Conservation (phyloP, 2,113 vertebrate species). For the Myotis lucifugus region DNA sequence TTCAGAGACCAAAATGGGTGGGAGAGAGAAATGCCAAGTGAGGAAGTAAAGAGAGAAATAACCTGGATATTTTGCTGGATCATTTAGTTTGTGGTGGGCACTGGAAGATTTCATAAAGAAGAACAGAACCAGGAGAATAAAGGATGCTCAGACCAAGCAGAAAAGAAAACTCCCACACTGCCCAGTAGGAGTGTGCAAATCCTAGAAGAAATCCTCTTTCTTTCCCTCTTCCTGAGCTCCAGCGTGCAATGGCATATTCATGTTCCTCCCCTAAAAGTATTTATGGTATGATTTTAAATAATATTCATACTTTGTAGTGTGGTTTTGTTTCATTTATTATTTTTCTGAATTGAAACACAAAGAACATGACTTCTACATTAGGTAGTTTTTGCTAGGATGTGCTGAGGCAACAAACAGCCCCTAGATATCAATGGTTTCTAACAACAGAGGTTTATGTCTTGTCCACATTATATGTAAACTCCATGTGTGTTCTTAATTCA, state of each 20-base stretch:
- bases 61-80: background rate
- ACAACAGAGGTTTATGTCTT: background rate
- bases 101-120: background rate
- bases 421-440: background rate
- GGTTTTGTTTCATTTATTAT: background rate
- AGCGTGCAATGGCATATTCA: rapidly evolving
- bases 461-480: background rate
- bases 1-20: background rate
- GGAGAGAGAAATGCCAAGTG: background rate
- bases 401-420: background rate
- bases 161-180: background rate
- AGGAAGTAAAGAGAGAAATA: background rate
- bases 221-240: background rate
- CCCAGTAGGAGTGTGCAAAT: rapidly evolving
- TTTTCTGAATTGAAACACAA: constrained; percentile 24
- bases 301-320: background rate
- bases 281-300: background rate
- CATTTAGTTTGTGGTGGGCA: background rate
- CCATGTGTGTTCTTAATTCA: background rate
- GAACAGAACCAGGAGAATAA: background rate
- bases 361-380: background rate
- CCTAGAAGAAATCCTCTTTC: background rate
- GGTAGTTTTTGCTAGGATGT: background rate
- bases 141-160: background rate
- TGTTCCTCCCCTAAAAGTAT: background rate